Base-by-base conservation (phyloP, 2,797 vertebrate species). In the Capromys pilorides region DNA sequence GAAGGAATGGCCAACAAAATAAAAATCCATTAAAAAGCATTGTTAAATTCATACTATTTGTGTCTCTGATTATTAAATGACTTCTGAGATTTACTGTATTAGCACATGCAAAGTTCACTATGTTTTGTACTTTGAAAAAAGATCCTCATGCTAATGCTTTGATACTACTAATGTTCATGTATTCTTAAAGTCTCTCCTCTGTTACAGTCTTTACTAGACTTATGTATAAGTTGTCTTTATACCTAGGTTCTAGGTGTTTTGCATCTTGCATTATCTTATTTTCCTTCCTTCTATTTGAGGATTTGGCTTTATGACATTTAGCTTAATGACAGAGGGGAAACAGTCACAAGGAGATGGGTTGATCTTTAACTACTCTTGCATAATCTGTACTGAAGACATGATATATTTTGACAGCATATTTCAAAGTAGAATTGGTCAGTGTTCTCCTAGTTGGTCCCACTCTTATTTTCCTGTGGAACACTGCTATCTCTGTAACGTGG, bases 11-110 rank as follows among this genome's bases (percentile, higher is more conserved):
- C 69, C 91, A 78, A 81, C 81, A 73, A 93, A 90, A 78, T 86
- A 79, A 62, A 82, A 84, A 89, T 77, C 78, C 21, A 75, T 85
- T 95, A 57, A 91, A 80, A 88, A 86, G 3, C 21, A 49, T 91
- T 75, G 90, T 90, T 85, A 28, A 49, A 61, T 92, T 94, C 82
- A 86, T 94, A 51, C 0, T 51, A 88, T 94, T 93, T 94, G n/a
- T 88, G 84, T 93, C 36, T n/a, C 83, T 51, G 54, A 33, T 88
- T 77, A 91, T 0, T 89, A 26, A 67, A 69, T 89, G 62, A 66
- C 1, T 85, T 39, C 59, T 93, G 54, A 87, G 79, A 36, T 69
- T 82, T 24, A 83, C 18, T 82, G 16, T 66, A 7, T 94, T 36
- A 62, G 41, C 51, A 79, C 64, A 66, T 88, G 57, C 31, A 16